Conservation (phyloP, 2,797 vertebrate genomes). For the Agapornis canus region DNA sequence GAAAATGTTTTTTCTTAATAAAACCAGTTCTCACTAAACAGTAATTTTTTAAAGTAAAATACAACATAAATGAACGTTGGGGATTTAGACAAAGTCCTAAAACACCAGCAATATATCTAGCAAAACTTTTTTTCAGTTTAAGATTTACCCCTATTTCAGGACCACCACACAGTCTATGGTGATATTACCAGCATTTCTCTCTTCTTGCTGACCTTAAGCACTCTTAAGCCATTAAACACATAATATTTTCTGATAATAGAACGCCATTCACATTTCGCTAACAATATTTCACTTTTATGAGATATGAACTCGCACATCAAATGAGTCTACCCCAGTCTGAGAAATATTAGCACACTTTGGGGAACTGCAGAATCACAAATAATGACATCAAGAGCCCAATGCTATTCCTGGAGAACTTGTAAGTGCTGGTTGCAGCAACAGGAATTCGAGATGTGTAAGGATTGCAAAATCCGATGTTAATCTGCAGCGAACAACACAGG, state of each 20-base stretch:
- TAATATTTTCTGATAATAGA: conserved; percentile 54
- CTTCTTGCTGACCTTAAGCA: conserved; percentile 48
- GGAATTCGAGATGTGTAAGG: conserved; percentile 11
- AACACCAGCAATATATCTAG: not conserved
- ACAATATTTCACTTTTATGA: conserved; percentile 36
- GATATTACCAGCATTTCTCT: conserved; percentile 25
- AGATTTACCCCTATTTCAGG: not conserved
- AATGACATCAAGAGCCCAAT: not conserved
- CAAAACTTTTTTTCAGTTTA: not conserved
- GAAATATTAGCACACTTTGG: not conserved
- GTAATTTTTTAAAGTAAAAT: not conserved
- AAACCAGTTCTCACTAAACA: not conserved
- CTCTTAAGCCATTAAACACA: conserved; percentile 54
- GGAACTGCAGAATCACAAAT: not conserved
- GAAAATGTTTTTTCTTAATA: not conserved
- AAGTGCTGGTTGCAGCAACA: not conserved
- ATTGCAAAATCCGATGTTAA: conserved; percentile 53
- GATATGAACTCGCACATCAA: not conserved
- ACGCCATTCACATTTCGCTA: conserved; percentile 52
- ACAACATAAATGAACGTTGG: not conserved
- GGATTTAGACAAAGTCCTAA: not conserved
- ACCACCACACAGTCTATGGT: not conserved
- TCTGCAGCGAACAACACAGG: conserved; percentile 35
- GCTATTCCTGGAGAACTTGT: conserved; percentile 15
- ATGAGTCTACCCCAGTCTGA: not conserved